Evolutionary conservation across 2,113 vertebrate species (phyloP).

Genomic region (Oreotrochilus melanogaster): DNA sequence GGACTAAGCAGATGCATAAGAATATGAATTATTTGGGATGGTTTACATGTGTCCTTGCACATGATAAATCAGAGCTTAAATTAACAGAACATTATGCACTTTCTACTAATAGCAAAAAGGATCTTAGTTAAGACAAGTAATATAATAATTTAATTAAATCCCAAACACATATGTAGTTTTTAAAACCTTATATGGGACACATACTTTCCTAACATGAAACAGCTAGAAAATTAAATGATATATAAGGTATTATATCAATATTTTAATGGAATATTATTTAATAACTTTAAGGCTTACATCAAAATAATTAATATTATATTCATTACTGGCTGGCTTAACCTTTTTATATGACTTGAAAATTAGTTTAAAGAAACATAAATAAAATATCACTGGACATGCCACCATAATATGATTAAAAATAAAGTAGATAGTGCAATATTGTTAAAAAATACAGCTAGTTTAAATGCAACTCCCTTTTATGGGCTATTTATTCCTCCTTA

Average conservation of each 20-base stretch:
- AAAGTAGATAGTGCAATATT: conserved; percentile 63
- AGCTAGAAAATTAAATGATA: neutral
- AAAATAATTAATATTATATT: neutral
- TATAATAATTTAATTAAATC: neutral
- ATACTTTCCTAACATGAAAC: neutral
- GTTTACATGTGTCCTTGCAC: neutral
- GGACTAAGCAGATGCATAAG: neutral
- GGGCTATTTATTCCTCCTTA: conserved; percentile 68
- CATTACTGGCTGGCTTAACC: conserved; percentile 54
- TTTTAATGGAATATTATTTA: too few species aligned
- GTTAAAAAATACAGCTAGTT: conserved; percentile 61
- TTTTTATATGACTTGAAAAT: conserved; percentile 69
- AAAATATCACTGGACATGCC: conserved; percentile 68
- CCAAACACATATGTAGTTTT: neutral
- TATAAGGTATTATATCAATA: neutral
- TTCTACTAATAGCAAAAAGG: neutral
- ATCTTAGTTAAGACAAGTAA: neutral
- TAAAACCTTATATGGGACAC: neutral
- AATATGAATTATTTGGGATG: neutral
- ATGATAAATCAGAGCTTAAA: neutral
- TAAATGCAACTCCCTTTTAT: conserved; percentile 66
- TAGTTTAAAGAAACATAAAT: conserved; percentile 70
- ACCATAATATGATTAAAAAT: conserved; percentile 63
- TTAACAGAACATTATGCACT: neutral
- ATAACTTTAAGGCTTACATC: too few species aligned